Evolutionary conservation across 2,113 vertebrate genomes (phyloP), one percentile per base, ranked within the genome.

Genomic region (Phalacrocorax pelagicus): DNA sequence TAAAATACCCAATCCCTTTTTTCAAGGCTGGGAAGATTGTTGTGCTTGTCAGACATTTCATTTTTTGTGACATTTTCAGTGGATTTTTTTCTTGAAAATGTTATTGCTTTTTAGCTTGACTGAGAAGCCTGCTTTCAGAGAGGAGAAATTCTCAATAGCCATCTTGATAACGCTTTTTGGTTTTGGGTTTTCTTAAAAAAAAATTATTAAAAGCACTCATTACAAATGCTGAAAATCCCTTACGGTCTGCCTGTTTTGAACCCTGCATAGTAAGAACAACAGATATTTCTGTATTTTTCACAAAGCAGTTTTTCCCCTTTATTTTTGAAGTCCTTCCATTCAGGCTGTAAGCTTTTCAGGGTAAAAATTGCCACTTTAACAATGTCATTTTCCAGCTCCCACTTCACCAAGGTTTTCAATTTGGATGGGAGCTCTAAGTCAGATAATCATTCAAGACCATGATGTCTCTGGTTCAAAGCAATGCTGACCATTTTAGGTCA

Each of bases 31-130:
- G 93, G 70, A 93, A 94, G 92, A 95, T 55, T 96, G 90, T 92
- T 92, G 90, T 93, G 92, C 93, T 94, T 97, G 96, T 96, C 96
- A 96, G 95, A 84, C 89, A 59, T 95, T 93, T 94, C 94, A 89
- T 81, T 96, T 96, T 86, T 80, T 86, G 36, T 94, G 86, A 97
- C 90, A 93, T 92, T 97, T 94, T 70, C 87, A 81, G 70, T 65
- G 81, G 74, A 6, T 65, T 89, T 81, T 92, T 79, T 79, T 16
- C 77, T 77, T 46, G 59, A 96, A 96, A 93, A 92, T 88, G 88
- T 96, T 92, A 91, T 79, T 92, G 83, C 94, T 94, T 95, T 96
- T 91, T 81, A 92, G 88, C 65, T 93, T 94, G 92, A 67, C 86
- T 92, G 92, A 92, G 96, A 94, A 87, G 61, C 49, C 77, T 57